Evolutionary conservation across 2,113 vertebrate genomes (phyloP).

Genomic region (Pseudolaguvia tuberculata): DNA sequence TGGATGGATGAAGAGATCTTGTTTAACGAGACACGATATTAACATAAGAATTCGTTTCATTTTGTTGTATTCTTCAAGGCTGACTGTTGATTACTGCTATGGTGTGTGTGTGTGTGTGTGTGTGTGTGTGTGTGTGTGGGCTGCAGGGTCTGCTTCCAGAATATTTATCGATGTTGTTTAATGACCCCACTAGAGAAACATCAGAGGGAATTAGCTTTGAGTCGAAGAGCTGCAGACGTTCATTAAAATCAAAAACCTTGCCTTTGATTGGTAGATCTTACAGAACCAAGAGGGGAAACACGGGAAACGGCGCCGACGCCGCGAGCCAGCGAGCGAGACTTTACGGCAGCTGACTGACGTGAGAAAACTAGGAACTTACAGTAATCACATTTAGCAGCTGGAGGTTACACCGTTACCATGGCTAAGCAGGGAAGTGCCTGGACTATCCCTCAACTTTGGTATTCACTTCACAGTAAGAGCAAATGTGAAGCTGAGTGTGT

Average conservation of each 20-base stretch:
- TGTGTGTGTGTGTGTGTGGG: background rate
- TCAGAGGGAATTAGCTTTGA: conserved; percentile 44
- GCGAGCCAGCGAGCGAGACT: background rate
- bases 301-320: background rate
- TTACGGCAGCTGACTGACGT: background rate
- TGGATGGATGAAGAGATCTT: no score
- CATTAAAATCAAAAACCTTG: conserved; percentile 49
- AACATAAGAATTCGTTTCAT: background rate
- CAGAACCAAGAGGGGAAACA: background rate
- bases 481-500: background rate
- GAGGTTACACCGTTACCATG: conserved; percentile 42
- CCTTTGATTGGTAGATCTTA: conserved; percentile 52
- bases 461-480: conserved; percentile 23
- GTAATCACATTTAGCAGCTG: background rate
- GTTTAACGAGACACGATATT: no score
- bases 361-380: conserved; percentile 11
- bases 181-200: conserved; percentile 38
- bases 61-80: conserved; percentile 28
- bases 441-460: conserved; percentile 36
- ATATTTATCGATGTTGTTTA: conserved; percentile 47
- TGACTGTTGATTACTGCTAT: conserved; percentile 29
- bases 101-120: background rate
- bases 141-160: background rate
- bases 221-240: conserved; percentile 43
- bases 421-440: conserved; percentile 26